A percentile compares a stretch with the other conserved stretches of the same genome.
Evolutionary conservation across 2,888 invertebrate genomes (phyloP).

Genomic region (Lasioglossum morio): DNA sequence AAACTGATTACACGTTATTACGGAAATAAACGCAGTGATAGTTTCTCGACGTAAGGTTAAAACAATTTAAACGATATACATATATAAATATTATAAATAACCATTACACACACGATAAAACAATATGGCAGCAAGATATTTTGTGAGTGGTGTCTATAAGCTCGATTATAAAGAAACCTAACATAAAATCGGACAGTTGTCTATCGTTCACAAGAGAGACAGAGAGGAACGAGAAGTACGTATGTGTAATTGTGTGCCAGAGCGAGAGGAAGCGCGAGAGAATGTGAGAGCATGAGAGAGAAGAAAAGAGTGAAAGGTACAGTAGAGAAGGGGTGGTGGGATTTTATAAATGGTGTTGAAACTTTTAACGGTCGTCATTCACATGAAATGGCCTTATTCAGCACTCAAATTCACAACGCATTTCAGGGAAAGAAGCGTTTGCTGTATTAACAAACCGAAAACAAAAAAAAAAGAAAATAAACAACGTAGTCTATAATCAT

Average conservation of each 20-base stretch:
- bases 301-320: neutral
- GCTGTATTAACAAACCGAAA: slow-evolving; percentile 43
- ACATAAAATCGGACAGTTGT: slow-evolving; percentile 63
- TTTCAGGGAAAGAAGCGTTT: slow-evolving; percentile 55
- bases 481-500: slow-evolving; percentile 50
- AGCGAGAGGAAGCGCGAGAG: neutral
- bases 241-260: neutral
- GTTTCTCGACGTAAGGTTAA: slow-evolving; percentile 74
- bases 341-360: slow-evolving; percentile 68
- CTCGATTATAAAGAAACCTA: slow-evolving; percentile 65
- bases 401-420: slow-evolving; percentile 54
- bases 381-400: slow-evolving; percentile 67
- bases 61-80: slow-evolving; percentile 61
- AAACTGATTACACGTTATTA: slow-evolving; percentile 76
- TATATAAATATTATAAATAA: slow-evolving; percentile 68
- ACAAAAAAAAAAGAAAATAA: neutral
- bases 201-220: slow-evolving; percentile 57
- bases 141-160: slow-evolving; percentile 74
- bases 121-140: slow-evolving; percentile 72
- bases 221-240: neutral
- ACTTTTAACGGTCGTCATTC: slow-evolving; percentile 64
- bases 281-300: neutral
- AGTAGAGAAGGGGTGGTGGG: slow-evolving; percentile 28
- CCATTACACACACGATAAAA: slow-evolving; percentile 63
- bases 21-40: slow-evolving; percentile 81